phyloP scores from a whole-genome alignment of 1,140 invertebrate species.

The Ditylenchus dipsaci region DNA sequence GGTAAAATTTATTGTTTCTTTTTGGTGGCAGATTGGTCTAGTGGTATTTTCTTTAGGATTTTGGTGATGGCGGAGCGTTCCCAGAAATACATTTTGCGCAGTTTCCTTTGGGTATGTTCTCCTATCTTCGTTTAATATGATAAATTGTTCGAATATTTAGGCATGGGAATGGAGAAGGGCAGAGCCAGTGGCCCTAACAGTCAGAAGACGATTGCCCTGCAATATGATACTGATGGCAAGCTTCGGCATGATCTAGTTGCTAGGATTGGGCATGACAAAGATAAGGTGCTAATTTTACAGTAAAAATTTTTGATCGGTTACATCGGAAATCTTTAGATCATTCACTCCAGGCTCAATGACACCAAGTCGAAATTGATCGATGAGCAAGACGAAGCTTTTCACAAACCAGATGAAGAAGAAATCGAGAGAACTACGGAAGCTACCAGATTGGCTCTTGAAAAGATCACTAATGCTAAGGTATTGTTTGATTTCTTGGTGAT shows the following conservation, averaged over 20 bases:
- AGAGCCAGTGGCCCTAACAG: slow-evolving; percentile 64
- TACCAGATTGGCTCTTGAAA: slow-evolving; percentile 54
- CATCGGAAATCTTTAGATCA: slow-evolving; percentile 67
- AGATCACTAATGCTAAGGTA: slow-evolving; percentile 53
- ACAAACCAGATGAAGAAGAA: slow-evolving; percentile 78
- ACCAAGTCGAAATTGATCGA: slow-evolving; percentile 82
- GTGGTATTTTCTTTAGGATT: slow-evolving; percentile 64
- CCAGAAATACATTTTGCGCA: slow-evolving; percentile 96
- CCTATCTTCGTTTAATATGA: background rate
- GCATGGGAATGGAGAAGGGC: slow-evolving; percentile 61
- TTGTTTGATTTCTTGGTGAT: background rate
- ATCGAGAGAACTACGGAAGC: slow-evolving; percentile 78
- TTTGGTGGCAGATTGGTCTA: background rate
- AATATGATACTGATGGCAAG: slow-evolving; percentile 78
- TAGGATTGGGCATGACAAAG: slow-evolving; percentile 85
- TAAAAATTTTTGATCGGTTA: background rate
- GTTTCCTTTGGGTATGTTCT: slow-evolving; percentile 75
- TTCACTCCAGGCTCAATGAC: slow-evolving; percentile 90
- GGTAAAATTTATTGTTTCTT: slow-evolving; percentile 61
- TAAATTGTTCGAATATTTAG: slow-evolving; percentile 18
- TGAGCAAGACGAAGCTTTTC: slow-evolving; percentile 80
- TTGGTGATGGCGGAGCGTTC: slow-evolving; percentile 92
- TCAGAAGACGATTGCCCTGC: slow-evolving; percentile 80
- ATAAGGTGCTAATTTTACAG: slow-evolving; percentile 68
- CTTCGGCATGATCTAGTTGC: slow-evolving; percentile 95